Base-by-base conservation (phyloP, 2,797 vertebrate genomes). In the Chaetodon trifasciatus region DNA sequence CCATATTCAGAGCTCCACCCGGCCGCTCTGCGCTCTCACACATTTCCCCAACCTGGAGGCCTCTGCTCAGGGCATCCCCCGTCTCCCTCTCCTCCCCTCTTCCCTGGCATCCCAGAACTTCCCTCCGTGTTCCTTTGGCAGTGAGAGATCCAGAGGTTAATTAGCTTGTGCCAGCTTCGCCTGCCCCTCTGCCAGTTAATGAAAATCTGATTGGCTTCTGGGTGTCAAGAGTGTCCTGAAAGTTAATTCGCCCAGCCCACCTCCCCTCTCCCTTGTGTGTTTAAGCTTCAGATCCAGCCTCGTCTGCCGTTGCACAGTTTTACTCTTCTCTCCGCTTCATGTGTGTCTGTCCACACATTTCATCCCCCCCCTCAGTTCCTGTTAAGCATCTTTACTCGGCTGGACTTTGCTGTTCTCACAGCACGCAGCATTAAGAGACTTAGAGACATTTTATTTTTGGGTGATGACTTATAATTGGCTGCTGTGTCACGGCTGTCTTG, bases 201-300 rank as follows among this genome's bases (percentile, higher is more conserved):
- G 94, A 95, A 96, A 95, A 96, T 95, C 95, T 95, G 94, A 96
- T 96, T 96, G 95, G 94, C 92, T 95, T 94, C 93, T 95, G 91
- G 90, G 92, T 95, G 95, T 96, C 94, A 96, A 94, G 94, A 95
- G 95, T 96, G 95, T 93, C 93, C 91, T 95, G 93, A 93, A 94
- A 95, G 95, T 96, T 96, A 96, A 96, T 96, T 96, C 89, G 85
- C 92, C 90, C 60, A 80, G 86, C 78, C 83, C 89, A 88, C 85
- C 84, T 84, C 80, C 83, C 62, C 81, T 89, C 83, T 91, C 93
- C 93, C 91, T 76, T 72, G 91, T 92, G 92, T 91, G 87, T 88
- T 89, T 86, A 86, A 89, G 90, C 90, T 77, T 87, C 83, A 78
- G 79, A 82, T 85, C 75, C 68, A 83, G 81, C 80, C 89, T 84